Evolutionary conservation across 2,888 invertebrate genomes (phyloP), one percentile per base, ranked within the genome.

Genomic region (Nipponacmea schrenckii): DNA sequence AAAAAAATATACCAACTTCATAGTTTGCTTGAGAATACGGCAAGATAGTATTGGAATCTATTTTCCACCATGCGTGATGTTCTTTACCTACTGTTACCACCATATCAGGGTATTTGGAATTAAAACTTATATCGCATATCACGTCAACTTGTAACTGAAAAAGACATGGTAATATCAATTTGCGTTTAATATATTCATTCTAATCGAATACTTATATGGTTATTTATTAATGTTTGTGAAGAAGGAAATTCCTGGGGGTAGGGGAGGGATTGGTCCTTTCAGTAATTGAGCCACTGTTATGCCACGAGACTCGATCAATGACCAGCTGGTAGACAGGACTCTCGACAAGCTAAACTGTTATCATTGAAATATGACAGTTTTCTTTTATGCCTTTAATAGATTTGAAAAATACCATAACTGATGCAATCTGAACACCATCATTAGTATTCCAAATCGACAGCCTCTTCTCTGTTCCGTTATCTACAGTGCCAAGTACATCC

Each of bases 41-140:
- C 65, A 81, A 77, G 12, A 88, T 71, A 1, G 78, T 78, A 12
- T 69, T 67, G 39, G 76, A 76, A 5, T 83, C 81, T 3, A 86
- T 62, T 68, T 80, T 84, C 87, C 87, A 87, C 88, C 87, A 87
- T 27, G 77, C 74, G 10, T 86, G 71, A 64, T 87, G 86, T 67
- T 87, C 88, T 70, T 85, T 86, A 1, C 88, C 88, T 26, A 83
- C 78, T 0, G 86, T 84, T 12, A 85, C 83, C 17, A 88, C 71
- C 7, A 80, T 64, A 31, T 85, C 84, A 2, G 84, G 79, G 56
- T 83, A 75, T 31, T 77, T 79, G 8, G 83, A 79, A 72, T 82
- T 85, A 72, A 87, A 86, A 10, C 78, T 80, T 20, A 83, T 74
- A 71, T 83, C 84, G 75, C 84, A 85, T 4, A 87, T 77, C 2